Evolutionary conservation across 2,113 vertebrate genomes (phyloP).

Genomic region (Nothobranchius kuhntae): DNA sequence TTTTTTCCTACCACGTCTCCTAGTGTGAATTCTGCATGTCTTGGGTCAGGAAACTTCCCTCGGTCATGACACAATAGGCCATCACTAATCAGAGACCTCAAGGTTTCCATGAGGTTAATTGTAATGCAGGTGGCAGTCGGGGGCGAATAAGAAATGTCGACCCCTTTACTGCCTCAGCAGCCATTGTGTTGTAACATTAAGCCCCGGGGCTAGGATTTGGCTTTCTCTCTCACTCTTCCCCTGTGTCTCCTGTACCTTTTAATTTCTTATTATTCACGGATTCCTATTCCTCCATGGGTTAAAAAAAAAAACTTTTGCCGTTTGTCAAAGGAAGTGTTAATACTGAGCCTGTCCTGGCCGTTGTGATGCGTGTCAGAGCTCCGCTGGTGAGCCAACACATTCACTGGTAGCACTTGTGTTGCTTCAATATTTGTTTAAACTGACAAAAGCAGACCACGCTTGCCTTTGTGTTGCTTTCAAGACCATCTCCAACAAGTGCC

Average conservation of each 20-base stretch:
- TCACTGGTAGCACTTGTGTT: conserved; percentile 68
- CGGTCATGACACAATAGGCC: no score
- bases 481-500: conserved; percentile 69
- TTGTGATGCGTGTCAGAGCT: conserved; percentile 76
- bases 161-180: conserved; percentile 84
- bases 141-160: conserved; percentile 83
- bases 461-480: conserved; percentile 70
- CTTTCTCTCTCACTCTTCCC: conserved; percentile 74
- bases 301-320: conserved; percentile 74
- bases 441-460: conserved; percentile 64
- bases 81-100: conserved; percentile 94
- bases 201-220: conserved; percentile 90
- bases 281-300: conserved; percentile 76
- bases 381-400: conserved; percentile 65
- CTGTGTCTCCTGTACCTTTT: conserved; percentile 85
- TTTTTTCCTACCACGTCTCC: no score
- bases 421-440: conserved; percentile 78
- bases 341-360: conserved; percentile 76
- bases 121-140: conserved; percentile 88
- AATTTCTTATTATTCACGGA: conserved; percentile 82
- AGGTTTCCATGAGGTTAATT: conserved; percentile 94
- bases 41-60: no score
- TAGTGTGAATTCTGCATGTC: no score
- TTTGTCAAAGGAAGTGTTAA: conserved; percentile 82
- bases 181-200: conserved; percentile 89